phyloP scores from a whole-genome alignment of 2,113 vertebrate species.

The Ctenomys sociabilis region DNA sequence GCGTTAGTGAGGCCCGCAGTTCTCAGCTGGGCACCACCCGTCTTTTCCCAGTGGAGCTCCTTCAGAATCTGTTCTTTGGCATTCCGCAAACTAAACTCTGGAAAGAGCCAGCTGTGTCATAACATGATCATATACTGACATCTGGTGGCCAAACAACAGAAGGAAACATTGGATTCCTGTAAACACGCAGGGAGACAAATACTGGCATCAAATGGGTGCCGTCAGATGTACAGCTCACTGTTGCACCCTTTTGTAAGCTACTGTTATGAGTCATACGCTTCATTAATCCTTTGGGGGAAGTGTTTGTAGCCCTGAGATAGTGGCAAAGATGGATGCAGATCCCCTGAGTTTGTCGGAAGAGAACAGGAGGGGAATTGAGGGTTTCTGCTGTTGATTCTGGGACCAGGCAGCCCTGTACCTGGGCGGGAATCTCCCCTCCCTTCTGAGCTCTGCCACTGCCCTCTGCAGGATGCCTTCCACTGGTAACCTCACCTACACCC shows the following conservation, averaged over 20 bases:
- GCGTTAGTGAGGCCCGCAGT: neutral
- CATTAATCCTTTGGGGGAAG: neutral
- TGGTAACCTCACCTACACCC: neutral
- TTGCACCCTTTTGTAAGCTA: neutral
- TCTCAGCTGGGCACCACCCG: neutral
- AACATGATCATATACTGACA: slow-evolving; percentile 74
- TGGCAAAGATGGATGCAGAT: neutral
- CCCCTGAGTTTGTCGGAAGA: neutral
- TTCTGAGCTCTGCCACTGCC: neutral
- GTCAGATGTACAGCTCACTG: neutral
- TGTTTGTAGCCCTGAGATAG: neutral
- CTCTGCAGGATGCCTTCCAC: neutral
- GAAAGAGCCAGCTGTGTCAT: neutral
- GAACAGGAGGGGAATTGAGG: neutral
- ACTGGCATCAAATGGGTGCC: neutral
- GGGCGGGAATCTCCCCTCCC: neutral
- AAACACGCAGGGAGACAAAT: neutral
- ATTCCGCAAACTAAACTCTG: neutral
- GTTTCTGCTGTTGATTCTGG: neutral
- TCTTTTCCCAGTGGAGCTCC: neutral
- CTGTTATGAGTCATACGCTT: neutral
- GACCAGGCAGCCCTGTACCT: neutral
- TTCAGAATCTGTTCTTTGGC: neutral
- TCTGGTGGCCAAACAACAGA: slow-evolving; percentile 73
- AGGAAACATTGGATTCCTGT: neutral